A percentile compares a stretch with the other conserved stretches of the same genome.
These are phyloP conservation scores for Erannis defoliaria DNA, from an alignment of 2,888 invertebrate genomes.

Conservation along the genomic window DNA sequence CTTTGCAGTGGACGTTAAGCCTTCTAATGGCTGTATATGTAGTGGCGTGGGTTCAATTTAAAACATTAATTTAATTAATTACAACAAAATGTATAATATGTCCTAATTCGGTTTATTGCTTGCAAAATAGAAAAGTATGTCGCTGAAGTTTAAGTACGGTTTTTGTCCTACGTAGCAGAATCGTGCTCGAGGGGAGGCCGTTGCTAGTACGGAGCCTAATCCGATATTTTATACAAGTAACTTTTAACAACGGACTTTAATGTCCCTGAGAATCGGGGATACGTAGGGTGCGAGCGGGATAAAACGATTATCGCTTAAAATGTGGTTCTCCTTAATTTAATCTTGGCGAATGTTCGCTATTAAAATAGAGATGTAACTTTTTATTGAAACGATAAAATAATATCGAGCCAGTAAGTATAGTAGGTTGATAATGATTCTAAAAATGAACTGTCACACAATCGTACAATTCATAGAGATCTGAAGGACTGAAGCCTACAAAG, in stretches of 20 bases:
- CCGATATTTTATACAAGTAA: conserved; percentile 59
- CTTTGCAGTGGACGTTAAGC: too few relatives aligned
- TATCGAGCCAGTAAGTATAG: conserved; percentile 8
- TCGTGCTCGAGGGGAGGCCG: conserved; percentile 58
- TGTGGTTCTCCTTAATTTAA: conserved; percentile 36
- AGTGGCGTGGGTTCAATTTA: too few relatives aligned
- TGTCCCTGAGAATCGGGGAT: conserved; percentile 43
- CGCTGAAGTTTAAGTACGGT: conserved; percentile 14
- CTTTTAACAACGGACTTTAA: conserved; percentile 44
- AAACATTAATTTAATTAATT: too few relatives aligned
- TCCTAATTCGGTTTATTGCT: too few relatives aligned
- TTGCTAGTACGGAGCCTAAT: conserved; percentile 48
- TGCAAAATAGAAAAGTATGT: too few relatives aligned
- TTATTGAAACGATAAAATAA: conserved; percentile 28
- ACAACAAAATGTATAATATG: too few relatives aligned
- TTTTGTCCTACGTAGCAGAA: conserved; percentile 44
- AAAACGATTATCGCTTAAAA: conserved; percentile 35
- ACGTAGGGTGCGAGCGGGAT: conserved; percentile 33
- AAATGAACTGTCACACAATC: not conserved
- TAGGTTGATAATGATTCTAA: not conserved
- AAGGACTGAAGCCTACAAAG: too few relatives aligned
- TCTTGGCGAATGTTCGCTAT: conserved; percentile 33
- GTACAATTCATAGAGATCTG: too few relatives aligned
- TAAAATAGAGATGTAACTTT: conserved; percentile 33
- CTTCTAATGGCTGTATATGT: too few relatives aligned